Base-by-base conservation (phyloP, 1,140 invertebrate species). In the Brachionus rubens region DNA sequence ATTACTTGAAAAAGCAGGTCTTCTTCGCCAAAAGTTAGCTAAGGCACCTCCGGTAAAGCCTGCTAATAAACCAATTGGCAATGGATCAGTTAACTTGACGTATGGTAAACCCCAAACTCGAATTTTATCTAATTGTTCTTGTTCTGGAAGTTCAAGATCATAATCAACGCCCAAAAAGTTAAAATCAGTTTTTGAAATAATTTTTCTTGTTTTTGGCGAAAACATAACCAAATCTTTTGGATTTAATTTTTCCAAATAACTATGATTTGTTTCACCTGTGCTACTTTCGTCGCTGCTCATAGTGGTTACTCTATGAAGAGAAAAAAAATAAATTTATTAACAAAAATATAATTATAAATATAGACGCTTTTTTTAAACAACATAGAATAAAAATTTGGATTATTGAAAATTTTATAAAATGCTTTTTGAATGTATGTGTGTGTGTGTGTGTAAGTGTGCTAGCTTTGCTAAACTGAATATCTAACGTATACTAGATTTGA, bases 181-280 rank as follows among this genome's bases (percentile, higher is more conserved):
- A 19, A 72, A 72, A 24, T 72, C 68, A 52, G 28, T 72, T 54
- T 72, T 72, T 6, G 68, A 43, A 12, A 72, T 72, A 50, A 50
- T 14, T 72, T 72, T 72, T 72, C 68, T 26, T 36, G 46, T 26
- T 30, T 28, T 5, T 21, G 68, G 33, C 9, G 68, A 72, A 54
- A 72, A 72, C 68, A 72, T 72, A 9, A 72, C 68, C 46, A 72
- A 72, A 40, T 72, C 68, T 72, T 72, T 72, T 16, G 68, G 68
- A 10, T 26, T 30, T 50, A 72, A 50, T 72, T 72, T 72, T 40
- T 72, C 68, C 68, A 72, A 72, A 65, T 24, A 65, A 65, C 40
- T 65, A 21, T 41, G 40, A 12, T 3, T 65, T 40, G 36, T 65
- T 43, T 65, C 59, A 65, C 59, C 59, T 43, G 46, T 72, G 52